Conservation (phyloP, 2,797 vertebrate species). For the Gila robusta region DNA sequence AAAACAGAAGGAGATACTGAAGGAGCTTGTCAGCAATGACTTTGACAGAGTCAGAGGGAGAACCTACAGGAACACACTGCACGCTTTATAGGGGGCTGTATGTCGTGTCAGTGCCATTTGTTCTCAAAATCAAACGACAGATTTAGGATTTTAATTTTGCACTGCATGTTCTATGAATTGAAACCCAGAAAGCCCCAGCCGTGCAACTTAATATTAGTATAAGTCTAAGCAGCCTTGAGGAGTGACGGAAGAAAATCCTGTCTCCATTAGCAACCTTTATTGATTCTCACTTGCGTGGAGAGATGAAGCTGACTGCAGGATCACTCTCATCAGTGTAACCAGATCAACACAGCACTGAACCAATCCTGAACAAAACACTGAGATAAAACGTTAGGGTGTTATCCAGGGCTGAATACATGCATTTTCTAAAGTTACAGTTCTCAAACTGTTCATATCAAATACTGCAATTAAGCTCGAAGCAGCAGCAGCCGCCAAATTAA, state of each 20-base stretch:
- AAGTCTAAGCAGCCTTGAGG: constrained; percentile 25
- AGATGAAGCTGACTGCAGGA: constrained; percentile 21
- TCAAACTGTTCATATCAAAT: background rate
- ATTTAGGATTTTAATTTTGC: background rate
- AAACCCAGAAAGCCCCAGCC: background rate
- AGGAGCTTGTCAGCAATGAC: constrained; percentile 2
- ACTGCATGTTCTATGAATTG: background rate
- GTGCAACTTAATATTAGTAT: constrained; percentile 22
- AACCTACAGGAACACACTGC: background rate
- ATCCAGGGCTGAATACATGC: background rate
- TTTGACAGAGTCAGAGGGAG: background rate
- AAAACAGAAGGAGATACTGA: constrained; percentile 1
- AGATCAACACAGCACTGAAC: constrained; percentile 20
- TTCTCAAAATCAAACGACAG: background rate
- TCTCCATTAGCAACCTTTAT: constrained; percentile 52
- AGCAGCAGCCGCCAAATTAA: background rate
- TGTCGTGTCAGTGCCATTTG: background rate
- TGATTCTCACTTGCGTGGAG: constrained; percentile 39
- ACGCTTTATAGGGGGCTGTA: background rate
- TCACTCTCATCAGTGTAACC: constrained; percentile 18
- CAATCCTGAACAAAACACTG: background rate
- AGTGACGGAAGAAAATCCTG: constrained; percentile 26
- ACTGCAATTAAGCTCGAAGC: background rate
- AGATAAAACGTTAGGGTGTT: background rate
- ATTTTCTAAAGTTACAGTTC: background rate